Base-by-base conservation (phyloP, 2,888 invertebrate species). In the Coelinius sp. region DNA sequence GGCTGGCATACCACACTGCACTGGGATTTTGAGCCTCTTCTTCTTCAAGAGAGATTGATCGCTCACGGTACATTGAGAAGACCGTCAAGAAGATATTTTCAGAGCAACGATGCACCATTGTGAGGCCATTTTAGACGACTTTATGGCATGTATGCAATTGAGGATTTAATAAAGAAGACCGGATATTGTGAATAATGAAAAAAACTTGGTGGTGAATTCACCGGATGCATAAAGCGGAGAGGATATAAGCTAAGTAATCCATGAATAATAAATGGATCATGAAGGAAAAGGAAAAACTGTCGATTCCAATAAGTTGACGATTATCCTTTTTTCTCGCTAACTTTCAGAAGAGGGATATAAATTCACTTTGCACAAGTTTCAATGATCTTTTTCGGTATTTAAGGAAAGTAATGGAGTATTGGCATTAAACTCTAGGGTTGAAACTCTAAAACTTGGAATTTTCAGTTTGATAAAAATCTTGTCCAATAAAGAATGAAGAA, bases 11-110 rank as follows among this genome's bases (percentile, higher is more conserved):
- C 56, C 66, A 44, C 65, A 44, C 22, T 35, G 49, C 38, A 66
- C 62, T 68, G 20, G 38, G 35, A 35, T 46, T 12, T 8, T 52
- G 35, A 63, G 27, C 31, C 41, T 64, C 73, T 59, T 67, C 24
- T 70, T 52, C 70, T 67, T 73, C 71, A 73, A 75, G 80, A 80
- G 79, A 82, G 82, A 83, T 83, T 83, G 82, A 83, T 83, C 78
- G 81, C 77, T 76, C 74, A 76, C 78, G 75, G 75, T 75, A 75
- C 62, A 70, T 67, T 46, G 66, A 53, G 68, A 65, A 66, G 72
- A 69, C 63, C 38, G 56, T 66, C 44, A 63, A 41, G 52, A 17
- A 70, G 68, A 77, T 78, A 78, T 78, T 78, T 78, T 76, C 75
- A 74, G 75, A 77, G 8, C 65, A 71, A 31, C 69, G 44, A 64